phyloP scores from a whole-genome alignment of 37 sponge, comb jelly and placozoan genomes.

The Eunapius fragilis region DNA sequence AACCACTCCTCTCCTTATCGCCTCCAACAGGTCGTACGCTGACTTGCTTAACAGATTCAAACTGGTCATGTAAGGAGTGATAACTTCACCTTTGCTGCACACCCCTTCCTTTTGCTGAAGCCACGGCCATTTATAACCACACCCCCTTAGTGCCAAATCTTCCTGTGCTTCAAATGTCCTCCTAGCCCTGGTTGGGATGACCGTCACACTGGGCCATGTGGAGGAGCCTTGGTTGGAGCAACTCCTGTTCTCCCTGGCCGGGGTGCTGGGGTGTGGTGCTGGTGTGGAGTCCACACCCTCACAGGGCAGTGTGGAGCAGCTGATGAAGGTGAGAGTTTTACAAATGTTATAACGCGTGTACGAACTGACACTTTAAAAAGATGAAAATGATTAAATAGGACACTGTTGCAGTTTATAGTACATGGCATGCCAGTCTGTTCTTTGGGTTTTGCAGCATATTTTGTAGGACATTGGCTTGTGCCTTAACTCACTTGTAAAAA shows the following conservation, averaged over 20 bases:
- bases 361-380: too few relatives aligned
- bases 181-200: constrained; percentile 1
- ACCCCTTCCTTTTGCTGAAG: too few relatives aligned
- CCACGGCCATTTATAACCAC: too few relatives aligned
- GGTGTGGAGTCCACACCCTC: background rate
- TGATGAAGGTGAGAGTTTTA: background rate
- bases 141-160: background rate
- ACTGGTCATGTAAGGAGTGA: background rate
- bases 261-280: background rate
- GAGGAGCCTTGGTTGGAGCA: background rate
- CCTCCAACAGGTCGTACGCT: background rate
- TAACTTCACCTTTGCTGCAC: too few relatives aligned
- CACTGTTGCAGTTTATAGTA: too few relatives aligned
- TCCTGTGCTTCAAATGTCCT: background rate
- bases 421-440: too few relatives aligned
- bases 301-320: background rate
- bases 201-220: background rate
- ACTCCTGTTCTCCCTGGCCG: background rate
- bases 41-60: background rate
- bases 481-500: too few relatives aligned
- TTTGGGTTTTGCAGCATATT: too few relatives aligned
- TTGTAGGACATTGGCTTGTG: too few relatives aligned
- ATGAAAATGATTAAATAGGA: too few relatives aligned
- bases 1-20: background rate
- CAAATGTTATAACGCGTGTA: too few relatives aligned